Base-by-base conservation (phyloP, 2,888 invertebrate genomes). In the Leptothorax acervorum region DNA sequence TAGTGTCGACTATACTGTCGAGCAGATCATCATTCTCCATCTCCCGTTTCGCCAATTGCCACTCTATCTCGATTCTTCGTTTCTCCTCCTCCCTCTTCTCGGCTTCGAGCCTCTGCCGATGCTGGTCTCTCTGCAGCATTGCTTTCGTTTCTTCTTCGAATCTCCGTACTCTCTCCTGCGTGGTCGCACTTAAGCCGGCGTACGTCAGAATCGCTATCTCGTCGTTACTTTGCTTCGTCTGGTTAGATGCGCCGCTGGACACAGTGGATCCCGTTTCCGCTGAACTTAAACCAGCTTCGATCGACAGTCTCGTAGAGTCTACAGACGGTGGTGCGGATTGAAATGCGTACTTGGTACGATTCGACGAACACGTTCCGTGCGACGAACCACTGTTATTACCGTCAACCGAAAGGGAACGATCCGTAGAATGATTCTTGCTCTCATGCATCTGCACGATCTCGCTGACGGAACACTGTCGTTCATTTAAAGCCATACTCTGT, bases 61-160 rank as follows among this genome's bases (percentile, higher is more conserved):
- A 95, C 83, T 95, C 95, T 90, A 95, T 94, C 85, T 96, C 96
- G 31, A 96, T 95, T 84, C 95, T 95, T 48, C 93, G 94, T 90
- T 91, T 95, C 90, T 96, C 96, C 87, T 95, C 95, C 93, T 96
- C 96, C 91, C 95, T 91, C 94, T 94, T 95, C 86, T 94, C 93
- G n/a, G 94, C 93, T 84, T 94, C 93, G 51, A 93, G 92, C 83
- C 93, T 91, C 82, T 93, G 93, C 12, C 93, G 92, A 88, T 93
- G 91, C 83, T 94, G 94, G 90, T 95, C 95, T 76, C 95, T 93
- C 82, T 94, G 95, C 35, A 98, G 94, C 95, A 97, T 96, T 81
- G 97, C 96, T 94, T 97, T 96, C 2, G 97, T 97, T 95, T 98
- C 98, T 93, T 97, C 96, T 93, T 97, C 97, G 94, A 97, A 97